phyloP scores from a whole-genome alignment of 2,888 invertebrate genomes.

The Drosophila tripunctata region DNA sequence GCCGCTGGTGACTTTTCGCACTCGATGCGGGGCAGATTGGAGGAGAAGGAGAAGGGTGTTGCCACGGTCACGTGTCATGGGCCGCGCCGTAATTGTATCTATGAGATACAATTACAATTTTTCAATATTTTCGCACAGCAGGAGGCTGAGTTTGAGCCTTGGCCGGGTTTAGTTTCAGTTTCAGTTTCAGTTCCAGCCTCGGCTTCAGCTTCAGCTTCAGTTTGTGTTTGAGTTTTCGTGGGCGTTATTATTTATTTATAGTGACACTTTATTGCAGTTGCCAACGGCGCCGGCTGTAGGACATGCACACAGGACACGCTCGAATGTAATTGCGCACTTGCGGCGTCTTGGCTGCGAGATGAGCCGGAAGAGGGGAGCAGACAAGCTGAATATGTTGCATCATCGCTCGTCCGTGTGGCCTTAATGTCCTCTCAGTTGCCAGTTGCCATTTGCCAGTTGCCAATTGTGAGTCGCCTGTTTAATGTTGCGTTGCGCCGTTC shows the following conservation, averaged over 20 bases:
- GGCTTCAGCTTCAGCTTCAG: too few relatives aligned
- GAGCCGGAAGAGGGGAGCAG: conserved; percentile 1
- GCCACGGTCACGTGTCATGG: conserved; percentile 24
- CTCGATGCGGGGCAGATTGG: conserved; percentile 43
- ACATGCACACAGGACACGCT: conserved; percentile 69
- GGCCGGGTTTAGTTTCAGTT: too few relatives aligned
- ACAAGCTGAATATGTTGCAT: conserved; percentile 71
- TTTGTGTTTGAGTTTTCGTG: conserved; percentile 58
- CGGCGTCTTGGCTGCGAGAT: conserved; percentile 62
- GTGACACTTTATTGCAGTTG: conserved; percentile 76
- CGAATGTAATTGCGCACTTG: conserved; percentile 77
- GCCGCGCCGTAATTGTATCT: conserved; percentile 73
- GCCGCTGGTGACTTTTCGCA: conserved; percentile 71
- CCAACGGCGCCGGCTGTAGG: conserved; percentile 64
- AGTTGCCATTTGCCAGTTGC: conserved; percentile 62
- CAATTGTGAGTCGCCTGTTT: conserved; percentile 71
- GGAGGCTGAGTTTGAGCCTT: conserved; percentile 23
- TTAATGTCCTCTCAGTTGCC: conserved; percentile 68
- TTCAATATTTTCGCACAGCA: conserved; percentile 78
- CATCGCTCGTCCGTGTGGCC: conserved; percentile 71
- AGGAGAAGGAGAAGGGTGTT: conserved; percentile 15
- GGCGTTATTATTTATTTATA: conserved; percentile 80
- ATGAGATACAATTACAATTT: conserved; percentile 78
- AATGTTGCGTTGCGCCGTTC: conserved; percentile 79
- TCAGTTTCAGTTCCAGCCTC: too few relatives aligned